Base-by-base conservation (phyloP, 1,140 invertebrate species). In the Dolichoris vasculosae region DNA sequence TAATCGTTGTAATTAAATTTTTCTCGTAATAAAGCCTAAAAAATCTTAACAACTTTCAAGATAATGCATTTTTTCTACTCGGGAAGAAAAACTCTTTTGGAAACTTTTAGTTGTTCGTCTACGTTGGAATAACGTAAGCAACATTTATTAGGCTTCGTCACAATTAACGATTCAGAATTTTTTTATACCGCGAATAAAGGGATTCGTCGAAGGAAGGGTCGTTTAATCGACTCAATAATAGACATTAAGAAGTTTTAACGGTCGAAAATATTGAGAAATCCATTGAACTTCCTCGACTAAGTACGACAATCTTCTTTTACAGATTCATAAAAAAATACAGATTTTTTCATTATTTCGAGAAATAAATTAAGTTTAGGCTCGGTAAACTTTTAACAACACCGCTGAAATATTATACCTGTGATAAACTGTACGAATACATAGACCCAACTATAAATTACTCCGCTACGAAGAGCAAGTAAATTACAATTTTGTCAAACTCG, bases 201-300 rank as follows among this genome's bases (percentile, higher is more conserved):
- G 32, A 67, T 35, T 67, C 64, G 1, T 9, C 9, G 26, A 67
- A 67, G 2, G 64, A 30, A 2, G 11, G 40, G 13, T 38, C 9
- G 69, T 23, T 71, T 71, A 71, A 71, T 71, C 35, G 20, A 40
- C 30, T 71, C 38, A 71, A 40, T 40, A 71, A 71, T 26, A 3
- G n/a, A 0, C 69, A 71, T 40, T 40, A 73, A 73, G 23, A 73
- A 73, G 69, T 73, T 43, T 73, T 73, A 73, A 43, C 20, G 20
- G 20, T 38, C 40, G 4, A n/a, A 26, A 15, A 73, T 43, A 73
- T 43, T 38, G 7, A 26, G 38, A 73, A 43, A 73, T 43, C 26
- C n/a, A 23, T 73, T 73, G 69, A 26, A 0, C 38, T 43, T 43
- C 43, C 20, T 4, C 3, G 0, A 11, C 23, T 23, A n/a, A 73